Conservation (phyloP, 1,140 invertebrate genomes). For the Phthorimaea operculella region DNA sequence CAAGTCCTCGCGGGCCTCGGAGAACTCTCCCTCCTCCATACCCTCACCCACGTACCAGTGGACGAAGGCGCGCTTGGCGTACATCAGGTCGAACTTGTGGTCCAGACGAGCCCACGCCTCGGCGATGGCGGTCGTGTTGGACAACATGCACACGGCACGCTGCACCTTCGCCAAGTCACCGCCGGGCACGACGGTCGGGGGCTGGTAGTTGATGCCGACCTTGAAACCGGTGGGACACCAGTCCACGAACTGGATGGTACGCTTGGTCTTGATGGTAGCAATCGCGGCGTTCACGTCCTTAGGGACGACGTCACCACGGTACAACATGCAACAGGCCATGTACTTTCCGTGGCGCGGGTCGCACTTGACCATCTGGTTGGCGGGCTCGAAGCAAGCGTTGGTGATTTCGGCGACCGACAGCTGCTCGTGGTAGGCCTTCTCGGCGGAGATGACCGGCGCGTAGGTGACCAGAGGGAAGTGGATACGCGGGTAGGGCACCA, state of each 20-base stretch:
- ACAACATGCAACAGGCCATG: constrained; percentile 89
- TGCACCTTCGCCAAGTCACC: constrained; percentile 82
- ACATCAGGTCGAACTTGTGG: constrained; percentile 90
- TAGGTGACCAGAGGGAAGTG: constrained; percentile 88
- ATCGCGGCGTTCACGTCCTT: constrained; percentile 88
- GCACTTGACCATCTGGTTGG: constrained; percentile 95
- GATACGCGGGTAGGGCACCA: constrained; percentile 87
- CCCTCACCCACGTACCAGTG: constrained; percentile 90
- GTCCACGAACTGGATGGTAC: constrained; percentile 89
- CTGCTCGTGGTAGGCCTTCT: constrained; percentile 89
- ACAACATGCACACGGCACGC: constrained; percentile 81
- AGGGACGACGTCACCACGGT: constrained; percentile 80
- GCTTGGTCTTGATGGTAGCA: constrained; percentile 86
- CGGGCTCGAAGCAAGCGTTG: constrained; percentile 89
- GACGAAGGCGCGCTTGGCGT: constrained; percentile 86
- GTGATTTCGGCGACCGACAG: constrained; percentile 88
- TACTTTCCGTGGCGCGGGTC: constrained; percentile 90
- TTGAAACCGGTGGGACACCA: constrained; percentile 93
- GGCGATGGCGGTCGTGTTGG: constrained; percentile 85
- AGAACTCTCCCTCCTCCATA: constrained; percentile 90
- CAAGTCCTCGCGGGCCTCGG: constrained; percentile 88
- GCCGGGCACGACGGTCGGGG: constrained; percentile 84
- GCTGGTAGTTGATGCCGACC: constrained; percentile 84
- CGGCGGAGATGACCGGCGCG: constrained; percentile 85
- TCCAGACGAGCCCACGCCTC: constrained; percentile 83